A percentile compares a stretch with the other conserved stretches of the same genome.
Conservation (phyloP, 1,140 invertebrate genomes). For the Drosophila pectinifera region DNA sequence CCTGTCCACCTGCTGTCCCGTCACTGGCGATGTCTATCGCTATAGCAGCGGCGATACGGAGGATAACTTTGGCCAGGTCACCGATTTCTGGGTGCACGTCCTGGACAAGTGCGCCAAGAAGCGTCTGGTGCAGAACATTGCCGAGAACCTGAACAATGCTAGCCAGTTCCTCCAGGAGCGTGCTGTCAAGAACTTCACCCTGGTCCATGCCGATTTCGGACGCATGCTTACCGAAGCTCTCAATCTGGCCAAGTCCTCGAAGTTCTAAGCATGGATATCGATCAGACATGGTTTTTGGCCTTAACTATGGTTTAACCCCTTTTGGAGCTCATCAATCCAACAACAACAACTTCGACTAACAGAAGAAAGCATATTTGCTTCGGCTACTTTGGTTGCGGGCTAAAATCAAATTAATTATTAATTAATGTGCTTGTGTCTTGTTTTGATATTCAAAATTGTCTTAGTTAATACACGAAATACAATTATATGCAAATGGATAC, state of each 20-base stretch:
- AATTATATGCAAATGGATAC: constrained; percentile 35
- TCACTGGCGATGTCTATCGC: constrained; percentile 89
- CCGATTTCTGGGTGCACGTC: constrained; percentile 92
- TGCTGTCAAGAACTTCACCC: constrained; percentile 91
- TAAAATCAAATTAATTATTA: constrained; percentile 34
- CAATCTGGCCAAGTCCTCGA: constrained; percentile 86
- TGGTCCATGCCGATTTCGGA: constrained; percentile 89
- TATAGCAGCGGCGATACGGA: constrained; percentile 92
- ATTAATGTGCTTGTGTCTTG: constrained; percentile 39
- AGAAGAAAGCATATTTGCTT: constrained; percentile 26
- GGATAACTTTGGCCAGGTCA: constrained; percentile 95
- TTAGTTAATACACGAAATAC: constrained; percentile 33
- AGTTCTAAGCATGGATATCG: constrained; percentile 85
- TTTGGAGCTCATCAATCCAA: constrained; percentile 4
- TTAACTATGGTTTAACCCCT: constrained; percentile 35
- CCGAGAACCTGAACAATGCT: constrained; percentile 90
- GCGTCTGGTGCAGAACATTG: constrained; percentile 93
- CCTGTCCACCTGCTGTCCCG: constrained; percentile 86
- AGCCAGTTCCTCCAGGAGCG: constrained; percentile 94
- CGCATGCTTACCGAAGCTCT: constrained; percentile 88
- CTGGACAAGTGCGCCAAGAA: constrained; percentile 90
- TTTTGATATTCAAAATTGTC: constrained; percentile 53
- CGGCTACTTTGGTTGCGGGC: constrained; percentile 48
- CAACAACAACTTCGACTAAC: constrained; percentile 21
- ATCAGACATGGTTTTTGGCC: constrained; percentile 28